Evolutionary conservation across 2,113 vertebrate genomes (phyloP).

Genomic region (Tetrao urogallus): DNA sequence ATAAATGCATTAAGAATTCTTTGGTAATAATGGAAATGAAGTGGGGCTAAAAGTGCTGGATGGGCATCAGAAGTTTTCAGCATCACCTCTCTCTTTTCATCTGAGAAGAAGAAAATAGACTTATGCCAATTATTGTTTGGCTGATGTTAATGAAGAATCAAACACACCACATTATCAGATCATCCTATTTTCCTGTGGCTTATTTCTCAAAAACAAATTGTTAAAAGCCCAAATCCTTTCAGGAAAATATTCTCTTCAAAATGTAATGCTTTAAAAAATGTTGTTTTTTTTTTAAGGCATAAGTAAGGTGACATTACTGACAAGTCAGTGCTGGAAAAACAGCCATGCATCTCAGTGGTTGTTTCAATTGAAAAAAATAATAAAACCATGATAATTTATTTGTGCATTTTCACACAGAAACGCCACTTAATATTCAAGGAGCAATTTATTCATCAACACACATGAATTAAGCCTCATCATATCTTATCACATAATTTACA

Average conservation of each 20-base stretch:
- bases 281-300: background rate
- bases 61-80: background rate
- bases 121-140: background rate
- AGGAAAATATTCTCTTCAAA: constrained; percentile 45
- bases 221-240: constrained; percentile 31
- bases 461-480: too few species aligned
- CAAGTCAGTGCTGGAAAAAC: constrained; percentile 24
- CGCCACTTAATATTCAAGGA: too few species aligned
- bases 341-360: background rate
- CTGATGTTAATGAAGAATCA: background rate
- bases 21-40: background rate
- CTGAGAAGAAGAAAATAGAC: background rate
- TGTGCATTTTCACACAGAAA: too few species aligned
- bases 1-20: background rate
- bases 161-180: background rate
- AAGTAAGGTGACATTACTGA: constrained; percentile 44
- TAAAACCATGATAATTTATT: background rate
- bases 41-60: background rate
- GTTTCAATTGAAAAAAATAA: constrained; percentile 17
- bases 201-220: constrained; percentile 3
- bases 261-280: background rate
- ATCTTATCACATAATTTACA: too few species aligned
- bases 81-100: background rate
- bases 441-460: too few species aligned
- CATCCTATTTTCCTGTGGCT: background rate